Evolutionary conservation across 1,140 invertebrate species (phyloP).

Genomic region (Globodera rostochiensis): DNA sequence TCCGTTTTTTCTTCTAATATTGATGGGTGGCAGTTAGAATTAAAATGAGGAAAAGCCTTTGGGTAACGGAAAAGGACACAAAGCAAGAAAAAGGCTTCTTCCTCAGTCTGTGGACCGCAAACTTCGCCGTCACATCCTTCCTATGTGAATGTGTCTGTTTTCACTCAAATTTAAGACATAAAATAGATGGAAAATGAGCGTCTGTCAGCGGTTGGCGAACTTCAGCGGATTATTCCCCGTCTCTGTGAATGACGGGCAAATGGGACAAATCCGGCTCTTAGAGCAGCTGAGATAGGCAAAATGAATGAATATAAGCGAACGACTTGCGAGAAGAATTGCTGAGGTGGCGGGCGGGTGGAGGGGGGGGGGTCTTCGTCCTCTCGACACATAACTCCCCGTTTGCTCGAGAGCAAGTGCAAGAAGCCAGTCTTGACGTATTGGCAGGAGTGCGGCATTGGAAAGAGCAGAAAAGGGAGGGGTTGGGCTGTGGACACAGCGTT

Average conservation of each 20-base stretch:
- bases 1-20: constrained; percentile 4
- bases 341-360: not conserved
- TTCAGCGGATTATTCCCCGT: not conserved
- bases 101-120: not conserved
- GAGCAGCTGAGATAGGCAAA: not conserved
- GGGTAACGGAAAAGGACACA: not conserved
- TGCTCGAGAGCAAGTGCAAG: not conserved
- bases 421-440: not conserved
- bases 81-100: constrained; percentile 8
- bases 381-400: not conserved
- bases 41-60: constrained; percentile 8
- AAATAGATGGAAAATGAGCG: constrained; percentile 1
- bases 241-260: not conserved
- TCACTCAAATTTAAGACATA: constrained; percentile 9
- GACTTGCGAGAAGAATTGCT: not conserved
- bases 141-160: not conserved
- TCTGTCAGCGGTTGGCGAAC: constrained; percentile 12
- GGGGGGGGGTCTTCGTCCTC: not conserved
- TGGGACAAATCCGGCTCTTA: not conserved
- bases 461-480: not conserved
- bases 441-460: not conserved
- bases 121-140: constrained; percentile 9
- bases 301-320: not conserved
- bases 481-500: not conserved
- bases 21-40: not conserved